Percentiles rank a stretch among this genome's conserved stretches.
Conservation (phyloP, 1,140 invertebrate genomes). For the Frieseomelitta varia region DNA sequence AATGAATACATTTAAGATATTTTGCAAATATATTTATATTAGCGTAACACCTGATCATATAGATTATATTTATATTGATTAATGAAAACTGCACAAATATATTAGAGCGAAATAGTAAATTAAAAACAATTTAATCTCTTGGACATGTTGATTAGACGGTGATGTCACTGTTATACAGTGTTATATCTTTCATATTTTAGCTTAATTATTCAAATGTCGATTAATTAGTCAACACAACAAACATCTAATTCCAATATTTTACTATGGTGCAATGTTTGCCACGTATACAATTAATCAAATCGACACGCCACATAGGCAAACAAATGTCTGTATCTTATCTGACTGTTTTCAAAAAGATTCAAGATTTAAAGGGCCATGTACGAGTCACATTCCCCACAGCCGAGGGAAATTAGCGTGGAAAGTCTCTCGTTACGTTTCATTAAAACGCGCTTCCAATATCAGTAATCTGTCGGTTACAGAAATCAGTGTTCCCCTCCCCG, state of each 20-base stretch:
- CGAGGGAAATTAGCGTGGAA: no score
- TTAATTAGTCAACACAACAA: neutral
- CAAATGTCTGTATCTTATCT: neutral
- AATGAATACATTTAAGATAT: no score
- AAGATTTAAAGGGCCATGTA: neutral
- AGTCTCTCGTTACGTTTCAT: neutral
- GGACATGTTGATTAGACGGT: neutral
- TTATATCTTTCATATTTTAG: neutral
- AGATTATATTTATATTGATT: no score
- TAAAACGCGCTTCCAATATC: conserved; percentile 17
- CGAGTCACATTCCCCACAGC: neutral
- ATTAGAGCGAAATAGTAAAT: neutral
- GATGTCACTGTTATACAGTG: neutral
- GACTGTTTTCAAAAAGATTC: neutral
- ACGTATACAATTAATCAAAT: neutral
- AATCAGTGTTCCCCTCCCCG: no score
- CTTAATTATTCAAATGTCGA: neutral
- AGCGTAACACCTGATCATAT: no score
- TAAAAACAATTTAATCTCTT: neutral
- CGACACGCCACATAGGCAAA: neutral
- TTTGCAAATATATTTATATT: no score
- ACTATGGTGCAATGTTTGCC: no score
- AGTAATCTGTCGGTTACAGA: neutral
- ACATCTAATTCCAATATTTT: neutral
- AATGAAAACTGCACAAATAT: no score